phyloP scores from a whole-genome alignment of 2,113 vertebrate genomes.

The Camarhynchus parvulus region DNA sequence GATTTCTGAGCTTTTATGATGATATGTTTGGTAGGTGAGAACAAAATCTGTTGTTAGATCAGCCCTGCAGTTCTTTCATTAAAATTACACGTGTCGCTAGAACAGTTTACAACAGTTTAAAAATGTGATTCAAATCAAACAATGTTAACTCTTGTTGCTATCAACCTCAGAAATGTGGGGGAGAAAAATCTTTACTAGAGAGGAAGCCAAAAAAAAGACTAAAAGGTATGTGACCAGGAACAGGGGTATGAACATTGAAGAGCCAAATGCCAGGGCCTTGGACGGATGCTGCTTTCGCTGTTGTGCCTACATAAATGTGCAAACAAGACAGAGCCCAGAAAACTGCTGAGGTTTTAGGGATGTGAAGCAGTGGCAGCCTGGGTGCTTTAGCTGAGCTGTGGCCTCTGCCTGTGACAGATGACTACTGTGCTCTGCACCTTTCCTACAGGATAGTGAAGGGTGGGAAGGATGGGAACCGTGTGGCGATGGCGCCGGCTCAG shows the following conservation, averaged over 20 bases:
- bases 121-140: not conserved
- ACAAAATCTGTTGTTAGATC: not conserved
- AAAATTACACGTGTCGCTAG: not conserved
- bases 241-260: not conserved
- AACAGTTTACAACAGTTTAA: not conserved
- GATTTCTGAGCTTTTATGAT: not conserved
- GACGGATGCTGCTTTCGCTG: not conserved
- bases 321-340: not conserved
- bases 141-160: not conserved
- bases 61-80: not conserved
- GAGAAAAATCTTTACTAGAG: not conserved
- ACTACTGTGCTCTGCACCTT: not conserved
- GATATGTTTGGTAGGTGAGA: not conserved
- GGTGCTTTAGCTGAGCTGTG: not conserved
- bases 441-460: not conserved
- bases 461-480: fast-evolving
- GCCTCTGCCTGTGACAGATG: not conserved
- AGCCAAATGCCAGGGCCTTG: not conserved
- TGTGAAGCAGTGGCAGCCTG: not conserved
- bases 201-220: not conserved
- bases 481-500: fast-evolving
- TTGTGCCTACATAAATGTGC: not conserved
- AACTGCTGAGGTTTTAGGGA: not conserved
- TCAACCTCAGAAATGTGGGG: not conserved
- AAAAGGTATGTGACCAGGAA: not conserved